Evolutionary conservation across 2,113 vertebrate genomes (phyloP).

Genomic region (Dinomys branickii): DNA sequence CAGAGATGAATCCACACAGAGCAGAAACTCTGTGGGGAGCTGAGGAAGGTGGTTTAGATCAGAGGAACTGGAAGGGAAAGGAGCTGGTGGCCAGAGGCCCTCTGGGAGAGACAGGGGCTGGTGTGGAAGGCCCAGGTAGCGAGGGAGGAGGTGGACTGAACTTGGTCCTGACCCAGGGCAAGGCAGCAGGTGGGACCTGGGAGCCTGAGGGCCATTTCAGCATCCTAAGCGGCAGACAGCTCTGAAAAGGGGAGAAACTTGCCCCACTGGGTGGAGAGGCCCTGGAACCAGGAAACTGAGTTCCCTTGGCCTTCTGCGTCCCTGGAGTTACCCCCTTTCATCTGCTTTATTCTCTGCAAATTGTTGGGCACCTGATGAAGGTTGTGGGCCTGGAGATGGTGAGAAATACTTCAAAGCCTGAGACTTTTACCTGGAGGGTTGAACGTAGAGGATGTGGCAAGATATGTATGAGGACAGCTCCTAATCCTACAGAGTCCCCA

Average conservation of each 20-base stretch:
- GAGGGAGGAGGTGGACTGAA: background rate
- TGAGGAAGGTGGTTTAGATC: background rate
- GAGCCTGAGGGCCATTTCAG: background rate
- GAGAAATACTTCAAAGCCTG: background rate
- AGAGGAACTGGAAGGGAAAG: background rate
- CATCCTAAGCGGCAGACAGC: background rate
- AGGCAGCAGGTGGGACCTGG: background rate
- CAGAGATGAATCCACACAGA: background rate
- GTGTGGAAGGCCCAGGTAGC: background rate
- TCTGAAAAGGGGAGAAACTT: background rate
- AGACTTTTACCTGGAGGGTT: background rate
- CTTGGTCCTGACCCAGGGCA: background rate
- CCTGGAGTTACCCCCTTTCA: background rate
- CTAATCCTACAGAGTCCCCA: conserved; percentile 85
- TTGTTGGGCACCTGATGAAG: background rate
- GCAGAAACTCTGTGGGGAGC: background rate
- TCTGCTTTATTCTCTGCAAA: background rate
- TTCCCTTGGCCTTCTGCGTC: background rate
- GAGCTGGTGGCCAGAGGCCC: background rate
- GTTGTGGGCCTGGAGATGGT: background rate
- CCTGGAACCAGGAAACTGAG: background rate
- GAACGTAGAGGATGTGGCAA: background rate
- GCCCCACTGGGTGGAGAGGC: background rate
- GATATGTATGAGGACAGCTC: conserved; percentile 86
- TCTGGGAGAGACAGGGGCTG: background rate